phyloP scores from a whole-genome alignment of 30 jellyfish, hydroid and myxozoan species.

The Chironex yamaguchii region DNA sequence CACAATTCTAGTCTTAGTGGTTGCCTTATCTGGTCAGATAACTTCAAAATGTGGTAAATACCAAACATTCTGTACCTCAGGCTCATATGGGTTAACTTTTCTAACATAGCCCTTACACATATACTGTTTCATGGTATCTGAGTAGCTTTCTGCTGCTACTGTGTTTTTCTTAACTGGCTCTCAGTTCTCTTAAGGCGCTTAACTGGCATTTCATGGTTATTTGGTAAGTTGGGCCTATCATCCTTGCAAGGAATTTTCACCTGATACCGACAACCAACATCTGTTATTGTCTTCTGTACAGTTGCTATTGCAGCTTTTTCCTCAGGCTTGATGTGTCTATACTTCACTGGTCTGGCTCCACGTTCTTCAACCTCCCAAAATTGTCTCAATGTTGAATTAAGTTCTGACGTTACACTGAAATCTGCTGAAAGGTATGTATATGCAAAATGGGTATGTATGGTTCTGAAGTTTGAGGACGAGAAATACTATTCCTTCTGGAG shows the following conservation, averaged over 20 bases:
- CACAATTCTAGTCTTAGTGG: constrained; percentile 40
- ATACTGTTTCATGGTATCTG: not conserved
- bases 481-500: not conserved
- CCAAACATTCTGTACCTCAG: not conserved
- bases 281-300: no score
- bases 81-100: not conserved
- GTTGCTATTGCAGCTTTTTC: not conserved
- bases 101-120: not conserved
- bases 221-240: not conserved
- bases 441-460: not conserved
- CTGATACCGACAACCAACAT: no score
- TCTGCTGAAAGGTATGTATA: no score
- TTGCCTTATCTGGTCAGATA: not conserved
- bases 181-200: not conserved
- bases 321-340: not conserved
- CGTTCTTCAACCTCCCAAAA: not conserved
- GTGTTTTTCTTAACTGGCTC: not conserved
- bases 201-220: not conserved
- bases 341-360: no score
- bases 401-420: not conserved
- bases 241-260: no score
- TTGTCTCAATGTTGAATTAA: not conserved
- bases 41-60: constrained; percentile 55
- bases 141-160: not conserved
- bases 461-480: no score